Base-by-base conservation (phyloP, 92 coral and sea anemone genomes). In the Bergia puertoricense region DNA sequence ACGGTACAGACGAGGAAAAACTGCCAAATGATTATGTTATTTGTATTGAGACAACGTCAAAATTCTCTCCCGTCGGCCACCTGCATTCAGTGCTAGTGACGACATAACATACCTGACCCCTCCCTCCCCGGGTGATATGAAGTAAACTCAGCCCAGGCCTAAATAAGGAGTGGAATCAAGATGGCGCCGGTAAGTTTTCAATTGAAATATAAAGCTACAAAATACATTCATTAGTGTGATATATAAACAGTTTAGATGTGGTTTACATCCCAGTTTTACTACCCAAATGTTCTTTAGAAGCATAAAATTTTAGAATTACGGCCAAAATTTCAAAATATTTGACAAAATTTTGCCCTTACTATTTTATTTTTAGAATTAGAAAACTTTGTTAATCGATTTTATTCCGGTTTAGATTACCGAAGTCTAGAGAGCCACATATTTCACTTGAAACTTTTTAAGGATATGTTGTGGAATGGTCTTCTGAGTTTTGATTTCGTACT, bases 141-240 rank as follows among this genome's bases (percentile, higher is more conserved):
- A 0, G 44, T 45, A n/a, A 45, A 80, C 51, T 80, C 85, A 79
- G 8, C 67, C 87, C 87, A 84, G 87, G 87, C 87, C 56, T 57
- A 16, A 18, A 36, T 2, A 16, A 16, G 22, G 7, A 36, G 14
- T 5, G 76, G 22, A 65, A 40, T 82, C 86, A 82, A 82, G 69
- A 83, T 83, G 86, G 86, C 86, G 86, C 86, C 86, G 86, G 86
- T 83, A 46, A 82, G 86, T 82, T 16, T 11, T 4, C 8, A 57
- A 11, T 30, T 30, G 30, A 30, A 20, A 57, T 6, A n/a, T 68
- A 2, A 3, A 7, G 23, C 5, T 72, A 54, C 13, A 10, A 54
- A 11, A 54, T 16, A 11, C 42, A 40, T 38, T 74, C 39, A 6
- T 74, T 39, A 6, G 1, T 42, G 20, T 38, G 20, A 13, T 39